These are phyloP conservation scores for Orycteropus afer DNA, from an alignment of 2,113 vertebrate genomes.

Conservation along the genomic window DNA sequence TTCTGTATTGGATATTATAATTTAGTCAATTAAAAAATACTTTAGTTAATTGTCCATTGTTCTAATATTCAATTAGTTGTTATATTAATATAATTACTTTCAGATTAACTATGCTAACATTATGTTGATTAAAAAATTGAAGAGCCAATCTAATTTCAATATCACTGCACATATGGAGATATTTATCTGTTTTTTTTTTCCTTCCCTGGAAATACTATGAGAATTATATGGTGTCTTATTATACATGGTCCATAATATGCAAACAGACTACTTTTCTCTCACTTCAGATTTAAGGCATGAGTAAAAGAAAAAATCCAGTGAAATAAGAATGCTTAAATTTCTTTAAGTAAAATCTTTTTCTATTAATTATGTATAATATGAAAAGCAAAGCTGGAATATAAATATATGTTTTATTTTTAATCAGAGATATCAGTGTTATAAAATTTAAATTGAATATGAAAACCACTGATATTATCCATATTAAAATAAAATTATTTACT, in stretches of 20 bases:
- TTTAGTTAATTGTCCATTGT: not conserved
- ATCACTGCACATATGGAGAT: not conserved
- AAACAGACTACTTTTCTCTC: not conserved
- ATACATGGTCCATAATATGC: not conserved
- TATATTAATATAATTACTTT: not conserved
- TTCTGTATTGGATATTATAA: not conserved
- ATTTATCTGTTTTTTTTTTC: not conserved
- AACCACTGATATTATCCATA: not conserved
- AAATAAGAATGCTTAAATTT: not conserved
- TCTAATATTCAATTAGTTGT: not conserved
- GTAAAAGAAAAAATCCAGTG: not conserved
- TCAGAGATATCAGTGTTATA: not conserved
- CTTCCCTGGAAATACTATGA: not conserved
- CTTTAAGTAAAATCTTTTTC: not conserved
- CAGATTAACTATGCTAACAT: not conserved
- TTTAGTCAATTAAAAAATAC: not conserved
- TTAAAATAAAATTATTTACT: not conserved
- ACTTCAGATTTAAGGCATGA: not conserved
- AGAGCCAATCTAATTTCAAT: not conserved
- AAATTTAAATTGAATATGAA: not conserved
- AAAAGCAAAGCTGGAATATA: not conserved
- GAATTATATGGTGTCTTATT: not conserved
- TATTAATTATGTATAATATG: not conserved
- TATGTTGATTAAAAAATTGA: not conserved
- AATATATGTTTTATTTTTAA: not conserved